Evolutionary conservation across 2,888 invertebrate species (phyloP).

Genomic region (Macaria notata): DNA sequence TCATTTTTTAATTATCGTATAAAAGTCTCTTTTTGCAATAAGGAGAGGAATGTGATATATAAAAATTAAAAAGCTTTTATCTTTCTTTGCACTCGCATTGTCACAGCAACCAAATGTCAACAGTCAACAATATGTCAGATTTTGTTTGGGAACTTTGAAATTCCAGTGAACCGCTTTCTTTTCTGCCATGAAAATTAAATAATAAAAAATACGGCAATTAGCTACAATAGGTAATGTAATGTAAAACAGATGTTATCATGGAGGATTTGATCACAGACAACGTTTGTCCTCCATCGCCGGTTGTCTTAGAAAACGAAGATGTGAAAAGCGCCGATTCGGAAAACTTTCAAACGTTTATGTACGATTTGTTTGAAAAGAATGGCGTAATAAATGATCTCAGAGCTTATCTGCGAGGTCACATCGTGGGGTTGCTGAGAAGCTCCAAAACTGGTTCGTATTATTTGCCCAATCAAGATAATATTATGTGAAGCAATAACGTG

Average conservation of each 20-base stretch:
- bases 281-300: conserved; percentile 7
- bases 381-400: conserved; percentile 82
- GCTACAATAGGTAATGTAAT: conserved; percentile 6
- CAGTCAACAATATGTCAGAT: conserved; percentile 49
- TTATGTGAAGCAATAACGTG: not conserved
- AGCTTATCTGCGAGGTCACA: conserved; percentile 82
- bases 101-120: conserved; percentile 55
- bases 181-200: conserved; percentile 21
- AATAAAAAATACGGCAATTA: conserved; percentile 32
- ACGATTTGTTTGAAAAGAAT: conserved; percentile 82
- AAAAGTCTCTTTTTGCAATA: no score
- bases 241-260: conserved; percentile 46
- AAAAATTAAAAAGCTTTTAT: no score
- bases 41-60: no score
- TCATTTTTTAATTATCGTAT: no score
- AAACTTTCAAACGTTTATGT: conserved; percentile 82
- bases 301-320: conserved; percentile 35
- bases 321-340: conserved; percentile 52
- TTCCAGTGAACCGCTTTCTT: conserved; percentile 48
- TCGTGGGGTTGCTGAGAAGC: conserved; percentile 79
- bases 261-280: conserved; percentile 39
- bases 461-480: not conserved
- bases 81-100: conserved; percentile 6
- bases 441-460: conserved; percentile 62
- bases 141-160: conserved; percentile 69